Conservation (phyloP, 2,888 invertebrate species). For the Ectobius pallidus region DNA sequence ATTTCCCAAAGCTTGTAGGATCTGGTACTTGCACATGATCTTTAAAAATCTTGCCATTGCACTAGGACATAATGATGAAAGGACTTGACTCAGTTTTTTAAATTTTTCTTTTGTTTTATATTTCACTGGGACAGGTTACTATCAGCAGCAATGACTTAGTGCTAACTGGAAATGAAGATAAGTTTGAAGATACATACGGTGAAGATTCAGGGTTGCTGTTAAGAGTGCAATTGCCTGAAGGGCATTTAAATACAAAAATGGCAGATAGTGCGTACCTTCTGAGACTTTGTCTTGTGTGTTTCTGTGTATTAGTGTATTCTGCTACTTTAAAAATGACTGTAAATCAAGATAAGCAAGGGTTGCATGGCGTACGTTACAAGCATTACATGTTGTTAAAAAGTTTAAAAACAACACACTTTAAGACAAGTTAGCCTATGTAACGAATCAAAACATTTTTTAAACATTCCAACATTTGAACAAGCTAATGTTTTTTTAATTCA, state of each 20-base stretch:
- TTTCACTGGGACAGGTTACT: neutral
- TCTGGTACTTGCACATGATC: neutral
- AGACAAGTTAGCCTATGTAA: neutral
- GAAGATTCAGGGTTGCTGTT: no score
- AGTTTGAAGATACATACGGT: neutral
- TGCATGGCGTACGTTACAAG: no score
- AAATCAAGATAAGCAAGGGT: no score
- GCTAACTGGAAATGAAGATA: neutral
- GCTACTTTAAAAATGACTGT: no score
- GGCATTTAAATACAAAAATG: no score
- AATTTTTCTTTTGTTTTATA: neutral
- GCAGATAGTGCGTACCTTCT: no score
- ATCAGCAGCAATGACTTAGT: neutral
- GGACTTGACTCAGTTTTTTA: neutral
- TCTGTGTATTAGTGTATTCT: no score
- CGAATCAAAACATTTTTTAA: neutral
- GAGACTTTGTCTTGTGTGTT: no score
- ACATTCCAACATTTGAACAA: neutral
- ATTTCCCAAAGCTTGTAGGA: neutral
- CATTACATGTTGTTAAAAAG: no score
- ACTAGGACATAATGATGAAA: neutral
- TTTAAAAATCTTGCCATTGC: conserved; percentile 16
- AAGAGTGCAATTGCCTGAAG: no score
- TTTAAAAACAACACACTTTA: no score
- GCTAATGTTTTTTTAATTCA: neutral